A percentile compares a stretch with the other conserved stretches of the same genome.
Conservation (phyloP, 2,113 vertebrate genomes). For the Rousettus leschenaultii region DNA sequence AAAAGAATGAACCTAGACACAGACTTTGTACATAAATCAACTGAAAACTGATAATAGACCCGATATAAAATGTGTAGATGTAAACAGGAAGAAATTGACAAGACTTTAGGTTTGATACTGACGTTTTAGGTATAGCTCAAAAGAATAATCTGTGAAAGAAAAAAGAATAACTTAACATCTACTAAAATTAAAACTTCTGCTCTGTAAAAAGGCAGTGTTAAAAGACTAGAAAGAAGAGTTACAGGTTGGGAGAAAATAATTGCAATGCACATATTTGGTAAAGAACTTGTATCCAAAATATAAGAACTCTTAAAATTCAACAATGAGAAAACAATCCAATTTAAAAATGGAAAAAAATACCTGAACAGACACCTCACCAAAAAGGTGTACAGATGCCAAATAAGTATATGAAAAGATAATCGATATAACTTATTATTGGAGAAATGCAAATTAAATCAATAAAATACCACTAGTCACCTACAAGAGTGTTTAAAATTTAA, state of each 20-base stretch:
- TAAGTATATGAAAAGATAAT: no score
- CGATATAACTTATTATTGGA: neutral
- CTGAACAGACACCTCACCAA: no score
- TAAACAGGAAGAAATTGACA: neutral
- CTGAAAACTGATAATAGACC: neutral
- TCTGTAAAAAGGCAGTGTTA: neutral
- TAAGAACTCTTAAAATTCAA: neutral
- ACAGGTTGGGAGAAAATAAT: neutral
- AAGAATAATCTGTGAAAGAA: neutral
- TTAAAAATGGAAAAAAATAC: no score
- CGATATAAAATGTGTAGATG: neutral
- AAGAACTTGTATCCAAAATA: neutral
- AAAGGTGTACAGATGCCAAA: neutral
- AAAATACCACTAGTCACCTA: neutral
- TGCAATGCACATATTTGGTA: neutral
- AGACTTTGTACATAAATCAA: neutral
- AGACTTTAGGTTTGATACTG: neutral
- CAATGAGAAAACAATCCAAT: no score
- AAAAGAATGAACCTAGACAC: neutral
- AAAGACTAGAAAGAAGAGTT: neutral
- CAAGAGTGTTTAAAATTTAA: neutral
- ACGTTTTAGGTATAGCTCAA: neutral
- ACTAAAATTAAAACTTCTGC: neutral
- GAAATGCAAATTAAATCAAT: neutral
- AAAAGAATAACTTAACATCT: neutral